Conservation (phyloP, 2,888 invertebrate species). For the Anticlea derivata region DNA sequence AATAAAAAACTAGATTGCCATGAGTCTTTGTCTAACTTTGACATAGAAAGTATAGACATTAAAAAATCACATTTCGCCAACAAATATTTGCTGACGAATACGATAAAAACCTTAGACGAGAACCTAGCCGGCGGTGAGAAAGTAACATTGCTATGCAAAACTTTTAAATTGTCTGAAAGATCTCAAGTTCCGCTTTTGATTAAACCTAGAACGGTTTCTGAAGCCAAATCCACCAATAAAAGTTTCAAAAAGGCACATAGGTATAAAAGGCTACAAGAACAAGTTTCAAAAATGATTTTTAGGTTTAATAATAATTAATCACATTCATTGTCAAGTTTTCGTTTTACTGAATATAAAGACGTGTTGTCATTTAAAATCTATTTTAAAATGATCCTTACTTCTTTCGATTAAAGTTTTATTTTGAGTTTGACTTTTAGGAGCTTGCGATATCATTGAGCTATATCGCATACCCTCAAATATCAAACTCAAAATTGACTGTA, state of each 20-base stretch:
- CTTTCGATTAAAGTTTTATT: no score
- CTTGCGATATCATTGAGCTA: no score
- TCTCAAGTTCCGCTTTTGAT: constrained; percentile 32
- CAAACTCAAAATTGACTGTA: no score
- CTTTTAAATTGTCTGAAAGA: constrained; percentile 67
- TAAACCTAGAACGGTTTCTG: constrained; percentile 32
- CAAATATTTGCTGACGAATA: constrained; percentile 70
- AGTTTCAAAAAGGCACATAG: constrained; percentile 10
- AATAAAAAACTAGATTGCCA: constrained; percentile 44
- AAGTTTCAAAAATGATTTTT: constrained; percentile 10
- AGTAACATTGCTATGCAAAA: constrained; percentile 75
- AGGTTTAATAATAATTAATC: constrained; percentile 5
- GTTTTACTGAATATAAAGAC: no score
- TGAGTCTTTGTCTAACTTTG: constrained; percentile 30
- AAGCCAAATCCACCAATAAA: constrained; percentile 26
- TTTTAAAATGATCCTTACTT: no score
- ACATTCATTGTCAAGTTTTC: no score
- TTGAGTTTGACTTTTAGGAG: no score
- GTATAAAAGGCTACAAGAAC: constrained; percentile 3
- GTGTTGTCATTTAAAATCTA: no score
- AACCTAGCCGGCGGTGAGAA: constrained; percentile 68
- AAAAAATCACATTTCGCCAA: constrained; percentile 57
- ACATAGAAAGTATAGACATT: constrained; percentile 43
- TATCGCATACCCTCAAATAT: no score
- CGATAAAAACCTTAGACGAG: constrained; percentile 69